Percentiles rank a stretch among this genome's conserved stretches.
phyloP scores from a whole-genome alignment of 2,797 vertebrate species.

The Meriones psammophilus region DNA sequence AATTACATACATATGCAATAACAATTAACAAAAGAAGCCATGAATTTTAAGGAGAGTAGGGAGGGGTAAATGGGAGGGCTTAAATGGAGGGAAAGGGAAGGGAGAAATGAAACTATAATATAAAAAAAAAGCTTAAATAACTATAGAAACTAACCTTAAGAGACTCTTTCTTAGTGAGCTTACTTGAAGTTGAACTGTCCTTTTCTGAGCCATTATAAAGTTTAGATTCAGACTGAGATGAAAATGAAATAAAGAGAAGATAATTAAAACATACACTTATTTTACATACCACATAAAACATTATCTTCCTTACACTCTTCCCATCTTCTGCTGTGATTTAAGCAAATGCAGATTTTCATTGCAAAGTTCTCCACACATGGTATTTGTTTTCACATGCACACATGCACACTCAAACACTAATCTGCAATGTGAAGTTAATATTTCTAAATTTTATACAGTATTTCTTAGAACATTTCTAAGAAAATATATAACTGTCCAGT shows the following conservation, averaged over 20 bases:
- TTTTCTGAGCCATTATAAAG: slow-evolving; percentile 99
- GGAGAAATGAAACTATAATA: not conserved
- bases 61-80: no score
- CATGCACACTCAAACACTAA: not conserved
- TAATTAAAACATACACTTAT: slow-evolving; percentile 45
- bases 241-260: slow-evolving; percentile 68
- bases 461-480: slow-evolving; percentile 54
- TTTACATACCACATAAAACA: slow-evolving; percentile 30
- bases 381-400: slow-evolving; percentile 28
- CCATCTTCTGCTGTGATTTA: slow-evolving; percentile 41
- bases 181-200: slow-evolving; percentile 95
- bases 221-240: slow-evolving; percentile 96
- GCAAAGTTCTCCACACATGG: not conserved
- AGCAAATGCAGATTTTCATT: slow-evolving; percentile 52
- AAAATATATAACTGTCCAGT: slow-evolving; percentile 37
- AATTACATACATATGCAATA: not conserved
- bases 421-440: slow-evolving; percentile 11
- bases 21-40: not conserved
- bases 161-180: slow-evolving; percentile 99
- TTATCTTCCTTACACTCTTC: slow-evolving; percentile 41
- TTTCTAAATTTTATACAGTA: slow-evolving; percentile 7
- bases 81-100: not conserved
- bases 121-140: not conserved
- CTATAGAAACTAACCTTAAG: slow-evolving; percentile 93
- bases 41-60: not conserved